phyloP scores from a whole-genome alignment of 2,113 vertebrate genomes.

The Ia io region DNA sequence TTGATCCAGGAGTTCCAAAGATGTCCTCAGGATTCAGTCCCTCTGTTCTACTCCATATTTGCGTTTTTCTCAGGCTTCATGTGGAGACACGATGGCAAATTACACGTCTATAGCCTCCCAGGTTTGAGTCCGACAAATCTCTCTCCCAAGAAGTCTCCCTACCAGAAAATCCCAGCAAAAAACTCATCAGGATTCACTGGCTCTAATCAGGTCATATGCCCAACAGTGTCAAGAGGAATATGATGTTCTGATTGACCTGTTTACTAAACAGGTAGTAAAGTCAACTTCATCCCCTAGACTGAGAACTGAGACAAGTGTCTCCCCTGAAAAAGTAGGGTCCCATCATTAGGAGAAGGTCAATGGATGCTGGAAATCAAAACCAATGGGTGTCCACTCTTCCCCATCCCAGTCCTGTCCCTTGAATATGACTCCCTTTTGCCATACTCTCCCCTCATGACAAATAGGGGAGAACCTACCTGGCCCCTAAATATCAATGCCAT shows the following conservation, averaged over 20 bases:
- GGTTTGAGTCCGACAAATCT: not conserved
- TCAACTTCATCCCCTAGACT: not conserved
- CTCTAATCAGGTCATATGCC: not conserved
- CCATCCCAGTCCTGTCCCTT: not conserved
- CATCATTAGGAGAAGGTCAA: not conserved
- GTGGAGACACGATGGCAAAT: not conserved
- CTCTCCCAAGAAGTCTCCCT: not conserved
- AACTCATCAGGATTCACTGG: not conserved
- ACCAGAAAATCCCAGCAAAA: not conserved
- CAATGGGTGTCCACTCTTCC: not conserved
- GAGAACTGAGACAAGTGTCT: not conserved
- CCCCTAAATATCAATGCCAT: not conserved
- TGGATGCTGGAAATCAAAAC: not conserved
- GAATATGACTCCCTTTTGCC: not conserved
- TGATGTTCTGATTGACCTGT: not conserved
- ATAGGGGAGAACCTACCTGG: not conserved
- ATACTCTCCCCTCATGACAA: not conserved
- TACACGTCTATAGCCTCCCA: not conserved
- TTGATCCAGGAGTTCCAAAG: constrained; percentile 25
- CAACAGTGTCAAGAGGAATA: not conserved
- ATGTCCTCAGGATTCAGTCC: not conserved
- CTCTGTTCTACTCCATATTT: not conserved
- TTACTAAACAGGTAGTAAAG: not conserved
- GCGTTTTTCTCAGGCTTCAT: not conserved
- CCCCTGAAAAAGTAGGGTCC: not conserved